phyloP scores from a whole-genome alignment of 2,797 vertebrate genomes.

The Graptemys geographica region DNA sequence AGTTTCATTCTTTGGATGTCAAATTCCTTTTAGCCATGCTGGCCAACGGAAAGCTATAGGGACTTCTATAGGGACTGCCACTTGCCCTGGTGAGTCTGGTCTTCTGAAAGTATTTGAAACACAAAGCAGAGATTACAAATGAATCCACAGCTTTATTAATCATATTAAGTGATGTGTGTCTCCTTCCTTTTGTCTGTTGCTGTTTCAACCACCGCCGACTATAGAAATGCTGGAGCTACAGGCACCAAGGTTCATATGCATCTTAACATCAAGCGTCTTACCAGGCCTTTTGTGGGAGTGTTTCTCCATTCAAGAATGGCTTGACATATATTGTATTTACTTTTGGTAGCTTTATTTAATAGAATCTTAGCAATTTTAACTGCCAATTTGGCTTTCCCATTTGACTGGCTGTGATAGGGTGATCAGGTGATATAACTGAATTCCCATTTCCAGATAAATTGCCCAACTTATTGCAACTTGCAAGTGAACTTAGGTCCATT shows the following conservation, averaged over 20 bases:
- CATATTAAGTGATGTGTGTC: not conserved
- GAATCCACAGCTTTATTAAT: rapidly evolving
- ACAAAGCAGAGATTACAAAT: constrained; percentile 1
- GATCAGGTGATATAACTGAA: not conserved
- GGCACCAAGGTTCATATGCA: not conserved
- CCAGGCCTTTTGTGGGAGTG: not conserved
- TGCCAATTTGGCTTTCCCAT: not conserved
- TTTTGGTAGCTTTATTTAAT: not conserved
- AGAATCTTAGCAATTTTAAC: not conserved
- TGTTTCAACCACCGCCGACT: not conserved
- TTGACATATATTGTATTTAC: not conserved
- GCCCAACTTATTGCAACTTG: not conserved
- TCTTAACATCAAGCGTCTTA: not conserved
- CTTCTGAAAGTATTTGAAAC: not conserved
- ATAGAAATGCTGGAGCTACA: not conserved
- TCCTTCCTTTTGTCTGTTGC: not conserved
- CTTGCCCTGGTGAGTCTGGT: not conserved
- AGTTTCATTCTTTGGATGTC: constrained; percentile 16
- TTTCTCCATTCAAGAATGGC: not conserved
- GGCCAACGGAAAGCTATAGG: not conserved
- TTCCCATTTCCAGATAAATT: not conserved
- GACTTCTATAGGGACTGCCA: too few species aligned
- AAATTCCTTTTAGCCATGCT: constrained; percentile 15
- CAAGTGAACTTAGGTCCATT: not conserved
- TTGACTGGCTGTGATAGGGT: not conserved